Percentiles rank a stretch among this genome's conserved stretches.
Conservation (phyloP, 2,888 invertebrate species). For the Sarcophaga carnaria region DNA sequence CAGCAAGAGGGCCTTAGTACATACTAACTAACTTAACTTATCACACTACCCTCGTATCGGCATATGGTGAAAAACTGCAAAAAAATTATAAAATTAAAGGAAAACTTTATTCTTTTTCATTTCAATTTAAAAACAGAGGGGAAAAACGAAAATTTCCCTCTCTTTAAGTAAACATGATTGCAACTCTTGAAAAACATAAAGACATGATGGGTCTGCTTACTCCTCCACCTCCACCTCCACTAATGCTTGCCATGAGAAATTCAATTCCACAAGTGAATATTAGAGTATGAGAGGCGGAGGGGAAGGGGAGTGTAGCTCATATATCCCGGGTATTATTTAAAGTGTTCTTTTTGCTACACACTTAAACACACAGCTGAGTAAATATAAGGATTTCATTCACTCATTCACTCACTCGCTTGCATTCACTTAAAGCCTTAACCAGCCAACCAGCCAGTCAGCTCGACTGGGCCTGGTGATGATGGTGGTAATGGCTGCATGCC, state of each 20-base stretch:
- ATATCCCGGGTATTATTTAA: slow-evolving; percentile 26
- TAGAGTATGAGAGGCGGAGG: background rate
- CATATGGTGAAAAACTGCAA: no score
- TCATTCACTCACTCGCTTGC: background rate
- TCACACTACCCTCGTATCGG: background rate
- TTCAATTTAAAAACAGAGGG: background rate
- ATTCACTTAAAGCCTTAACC: background rate
- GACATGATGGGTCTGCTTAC: background rate
- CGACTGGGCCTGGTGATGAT: no score
- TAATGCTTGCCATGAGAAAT: background rate
- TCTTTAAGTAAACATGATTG: background rate
- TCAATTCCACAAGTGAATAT: background rate
- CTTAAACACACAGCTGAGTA: slow-evolving; percentile 16
- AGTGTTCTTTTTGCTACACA: background rate
- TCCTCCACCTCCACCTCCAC: background rate
- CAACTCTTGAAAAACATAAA: no score
- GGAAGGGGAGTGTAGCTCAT: background rate
- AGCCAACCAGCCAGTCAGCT: background rate
- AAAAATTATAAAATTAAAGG: background rate
- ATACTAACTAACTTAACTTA: background rate
- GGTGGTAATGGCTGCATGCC: no score
- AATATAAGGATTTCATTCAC: background rate
- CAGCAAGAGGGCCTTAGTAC: no score
- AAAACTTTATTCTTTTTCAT: background rate
- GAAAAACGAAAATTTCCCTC: background rate